Evolutionary conservation across 2,888 invertebrate genomes (phyloP).

Genomic region (Isoperla grammatica): DNA sequence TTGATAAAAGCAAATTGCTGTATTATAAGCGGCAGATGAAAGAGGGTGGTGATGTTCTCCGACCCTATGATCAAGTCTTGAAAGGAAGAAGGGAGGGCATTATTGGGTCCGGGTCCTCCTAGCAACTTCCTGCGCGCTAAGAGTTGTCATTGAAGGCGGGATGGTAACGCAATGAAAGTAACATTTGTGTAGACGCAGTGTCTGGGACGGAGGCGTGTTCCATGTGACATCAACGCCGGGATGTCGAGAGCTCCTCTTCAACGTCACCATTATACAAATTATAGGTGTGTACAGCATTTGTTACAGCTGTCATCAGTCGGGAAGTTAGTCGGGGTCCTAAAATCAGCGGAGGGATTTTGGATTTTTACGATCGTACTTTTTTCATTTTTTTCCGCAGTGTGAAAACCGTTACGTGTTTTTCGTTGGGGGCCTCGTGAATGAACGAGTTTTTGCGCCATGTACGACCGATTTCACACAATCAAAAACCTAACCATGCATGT

Average conservation of each 20-base stretch:
- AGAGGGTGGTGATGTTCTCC: no score
- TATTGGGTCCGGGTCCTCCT: no score
- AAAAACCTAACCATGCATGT: no score
- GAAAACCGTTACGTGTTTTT: slow-evolving; percentile 12
- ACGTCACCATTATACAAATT: slow-evolving; percentile 9
- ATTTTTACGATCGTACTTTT: neutral
- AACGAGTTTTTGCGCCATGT: no score
- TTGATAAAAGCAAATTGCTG: slow-evolving; percentile 4
- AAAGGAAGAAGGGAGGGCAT: neutral
- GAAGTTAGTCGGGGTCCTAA: slow-evolving; percentile 3
- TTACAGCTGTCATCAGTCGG: slow-evolving; percentile 14
- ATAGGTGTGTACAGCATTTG: slow-evolving; percentile 2
- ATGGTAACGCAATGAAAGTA: no score
- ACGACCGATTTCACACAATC: no score
- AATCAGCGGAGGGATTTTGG: slow-evolving; percentile 7
- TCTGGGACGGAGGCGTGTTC: neutral
- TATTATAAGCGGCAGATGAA: neutral
- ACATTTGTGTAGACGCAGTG: neutral
- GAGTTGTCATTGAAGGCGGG: neutral
- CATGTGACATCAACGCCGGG: no score
- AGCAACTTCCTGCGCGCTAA: neutral
- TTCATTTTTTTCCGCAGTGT: neutral
- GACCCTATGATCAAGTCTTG: no score
- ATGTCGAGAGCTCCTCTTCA: no score
- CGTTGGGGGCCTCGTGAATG: neutral